phyloP scores from a whole-genome alignment of 2,797 vertebrate species.

The Liparis tanakae region DNA sequence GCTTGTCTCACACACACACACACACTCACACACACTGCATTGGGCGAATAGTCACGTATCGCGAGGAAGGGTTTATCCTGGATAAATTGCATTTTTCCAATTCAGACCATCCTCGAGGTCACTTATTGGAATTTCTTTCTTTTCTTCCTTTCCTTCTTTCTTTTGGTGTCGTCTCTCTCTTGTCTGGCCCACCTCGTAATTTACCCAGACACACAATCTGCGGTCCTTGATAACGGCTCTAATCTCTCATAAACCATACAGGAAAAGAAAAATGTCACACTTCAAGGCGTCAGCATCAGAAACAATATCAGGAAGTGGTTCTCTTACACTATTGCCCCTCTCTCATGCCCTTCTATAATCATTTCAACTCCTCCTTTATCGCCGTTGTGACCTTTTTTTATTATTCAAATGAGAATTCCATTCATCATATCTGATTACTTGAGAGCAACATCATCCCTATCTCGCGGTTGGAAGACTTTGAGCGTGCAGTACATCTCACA shows the following conservation, averaged over 20 bases:
- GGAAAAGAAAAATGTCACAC: conserved; percentile 38
- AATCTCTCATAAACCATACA: conserved; percentile 33
- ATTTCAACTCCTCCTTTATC: conserved; percentile 10
- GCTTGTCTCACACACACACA: not conserved
- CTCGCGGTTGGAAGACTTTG: not conserved
- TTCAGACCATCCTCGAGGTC: conserved; percentile 37
- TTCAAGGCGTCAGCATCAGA: conserved; percentile 24
- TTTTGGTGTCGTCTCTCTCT: conserved; percentile 11
- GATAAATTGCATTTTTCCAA: conserved; percentile 56
- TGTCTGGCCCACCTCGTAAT: conserved; percentile 24
- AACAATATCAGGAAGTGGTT: conserved; percentile 35
- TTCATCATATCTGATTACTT: conserved; percentile 15
- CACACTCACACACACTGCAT: not conserved
- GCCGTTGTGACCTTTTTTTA: conserved; percentile 18
- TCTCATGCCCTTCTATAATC: conserved; percentile 13
- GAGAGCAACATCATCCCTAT: conserved; percentile 6
- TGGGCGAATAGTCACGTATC: conserved; percentile 15
- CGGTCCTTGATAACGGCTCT: conserved; percentile 39
- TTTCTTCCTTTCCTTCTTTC: conserved; percentile 29
- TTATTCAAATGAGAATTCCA: conserved; percentile 1
- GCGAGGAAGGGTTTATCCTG: conserved; percentile 17
- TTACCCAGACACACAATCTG: conserved; percentile 29
- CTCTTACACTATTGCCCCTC: conserved; percentile 2
- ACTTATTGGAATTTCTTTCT: conserved; percentile 44
- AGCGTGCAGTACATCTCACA: not conserved